These are phyloP conservation scores for Pseudomyrmex pallidus DNA, from an alignment of 1,140 invertebrate genomes.

Conservation along the genomic window DNA sequence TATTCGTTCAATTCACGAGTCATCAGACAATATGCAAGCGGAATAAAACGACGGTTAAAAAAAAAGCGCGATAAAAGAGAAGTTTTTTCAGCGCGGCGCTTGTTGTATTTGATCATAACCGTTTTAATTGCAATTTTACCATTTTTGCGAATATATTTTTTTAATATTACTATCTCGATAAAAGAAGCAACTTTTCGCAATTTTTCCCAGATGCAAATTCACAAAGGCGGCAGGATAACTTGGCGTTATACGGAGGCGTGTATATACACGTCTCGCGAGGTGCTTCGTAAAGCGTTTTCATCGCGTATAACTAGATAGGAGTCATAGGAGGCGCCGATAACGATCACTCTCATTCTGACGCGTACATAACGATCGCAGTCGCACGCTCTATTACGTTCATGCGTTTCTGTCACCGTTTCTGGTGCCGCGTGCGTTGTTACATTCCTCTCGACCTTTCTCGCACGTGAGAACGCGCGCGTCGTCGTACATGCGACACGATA, in stretches of 20 bases:
- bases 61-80: too few relatives aligned
- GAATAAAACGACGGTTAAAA: too few relatives aligned
- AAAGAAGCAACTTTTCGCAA: not conserved
- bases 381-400: not conserved
- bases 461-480: not conserved
- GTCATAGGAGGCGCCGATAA: constrained; percentile 21
- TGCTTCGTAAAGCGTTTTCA: not conserved
- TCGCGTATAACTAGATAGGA: not conserved
- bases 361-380: not conserved
- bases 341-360: not conserved
- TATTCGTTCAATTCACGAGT: too few relatives aligned
- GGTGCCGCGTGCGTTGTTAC: too few relatives aligned
- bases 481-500: constrained; percentile 6
- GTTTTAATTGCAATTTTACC: not conserved
- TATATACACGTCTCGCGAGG: not conserved
- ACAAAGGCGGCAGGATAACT: not conserved
- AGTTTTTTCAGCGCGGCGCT: too few relatives aligned
- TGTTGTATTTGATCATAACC: too few relatives aligned
- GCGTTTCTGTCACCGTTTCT: not conserved
- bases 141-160: not conserved
- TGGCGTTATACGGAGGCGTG: too few relatives aligned
- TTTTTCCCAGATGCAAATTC: not conserved
- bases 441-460: not conserved
- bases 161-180: not conserved
- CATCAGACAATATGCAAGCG: too few relatives aligned